Evolutionary conservation across 2,888 invertebrate species (phyloP).

Genomic region (Agelastica alni): DNA sequence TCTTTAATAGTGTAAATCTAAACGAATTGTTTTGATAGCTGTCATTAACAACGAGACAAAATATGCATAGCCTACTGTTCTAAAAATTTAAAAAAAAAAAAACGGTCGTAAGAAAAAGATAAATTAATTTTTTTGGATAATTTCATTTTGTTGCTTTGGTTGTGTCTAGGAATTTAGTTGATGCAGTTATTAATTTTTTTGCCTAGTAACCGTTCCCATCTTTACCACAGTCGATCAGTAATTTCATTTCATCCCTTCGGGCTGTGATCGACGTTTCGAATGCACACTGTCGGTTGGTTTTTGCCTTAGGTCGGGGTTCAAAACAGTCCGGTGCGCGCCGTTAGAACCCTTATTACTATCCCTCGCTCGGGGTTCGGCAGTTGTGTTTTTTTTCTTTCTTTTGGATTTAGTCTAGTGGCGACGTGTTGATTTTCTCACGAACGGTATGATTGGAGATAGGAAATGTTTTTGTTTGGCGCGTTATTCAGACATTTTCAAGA

Average conservation of each 20-base stretch:
- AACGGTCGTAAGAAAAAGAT: too few species aligned
- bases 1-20: too few species aligned
- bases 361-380: background rate
- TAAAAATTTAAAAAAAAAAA: too few species aligned
- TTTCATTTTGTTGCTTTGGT: too few species aligned
- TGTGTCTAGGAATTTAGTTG: too few species aligned
- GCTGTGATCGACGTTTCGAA: slow-evolving; percentile 1
- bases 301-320: slow-evolving; percentile 35
- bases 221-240: background rate
- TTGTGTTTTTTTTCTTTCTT: slow-evolving; percentile 3
- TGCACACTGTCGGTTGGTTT: slow-evolving; percentile 4
- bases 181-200: too few species aligned
- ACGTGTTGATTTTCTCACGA: slow-evolving; percentile 13
- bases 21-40: too few species aligned
- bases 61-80: too few species aligned
- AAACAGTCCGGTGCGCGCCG: slow-evolving; percentile 9
- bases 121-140: too few species aligned
- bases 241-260: slow-evolving; percentile 3
- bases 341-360: slow-evolving; percentile 4
- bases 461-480: too few species aligned
- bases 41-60: too few species aligned
- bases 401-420: slow-evolving; percentile 1
- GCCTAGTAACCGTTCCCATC: background rate
- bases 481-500: background rate
- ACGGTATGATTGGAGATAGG: too few species aligned